Percentiles rank a stretch among this genome's conserved stretches.
phyloP scores from a whole-genome alignment of 2,113 vertebrate genomes.

The Rhynchomys soricoides region DNA sequence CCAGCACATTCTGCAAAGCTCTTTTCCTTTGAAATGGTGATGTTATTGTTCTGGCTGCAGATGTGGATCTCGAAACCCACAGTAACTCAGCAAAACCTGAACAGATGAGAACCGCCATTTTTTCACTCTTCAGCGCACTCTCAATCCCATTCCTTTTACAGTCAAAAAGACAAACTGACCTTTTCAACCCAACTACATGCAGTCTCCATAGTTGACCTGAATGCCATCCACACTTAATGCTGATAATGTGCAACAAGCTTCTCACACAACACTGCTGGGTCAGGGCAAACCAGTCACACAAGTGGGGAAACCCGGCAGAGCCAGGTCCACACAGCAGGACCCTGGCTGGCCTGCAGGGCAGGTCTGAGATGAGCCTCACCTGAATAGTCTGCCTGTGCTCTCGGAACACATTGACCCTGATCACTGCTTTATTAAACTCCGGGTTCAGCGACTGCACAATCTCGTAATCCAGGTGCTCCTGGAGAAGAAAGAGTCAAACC shows the following conservation, averaged over 20 bases:
- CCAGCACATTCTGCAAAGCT: neutral
- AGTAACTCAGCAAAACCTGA: slow-evolving; percentile 2
- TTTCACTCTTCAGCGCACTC: neutral
- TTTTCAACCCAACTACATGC: neutral
- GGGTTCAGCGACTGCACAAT: slow-evolving; percentile 99
- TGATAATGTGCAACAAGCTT: slow-evolving; percentile 20
- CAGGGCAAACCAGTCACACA: neutral
- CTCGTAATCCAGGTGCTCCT: slow-evolving; percentile 99
- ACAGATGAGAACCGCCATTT: neutral
- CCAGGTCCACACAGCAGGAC: neutral
- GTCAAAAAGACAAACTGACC: neutral
- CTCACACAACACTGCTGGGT: neutral
- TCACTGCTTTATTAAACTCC: slow-evolving; percentile 98
- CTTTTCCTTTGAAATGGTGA: slow-evolving; percentile 42
- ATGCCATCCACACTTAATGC: neutral
- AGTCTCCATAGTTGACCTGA: neutral
- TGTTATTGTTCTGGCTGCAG: neutral
- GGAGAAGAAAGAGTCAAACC: slow-evolving; percentile 50
- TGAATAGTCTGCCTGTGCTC: slow-evolving; percentile 99
- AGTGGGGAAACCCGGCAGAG: neutral
- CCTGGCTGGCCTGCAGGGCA: neutral
- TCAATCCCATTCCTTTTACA: neutral
- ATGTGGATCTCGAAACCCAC: slow-evolving; percentile 44
- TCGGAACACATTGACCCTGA: slow-evolving; percentile 97
- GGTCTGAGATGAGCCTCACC: slow-evolving; percentile 83